A percentile compares a stretch with the other conserved stretches of the same genome.
These are phyloP conservation scores for Pseudocheirus occidentalis DNA, from an alignment of 2,797 vertebrate species.

Conservation along the genomic window DNA sequence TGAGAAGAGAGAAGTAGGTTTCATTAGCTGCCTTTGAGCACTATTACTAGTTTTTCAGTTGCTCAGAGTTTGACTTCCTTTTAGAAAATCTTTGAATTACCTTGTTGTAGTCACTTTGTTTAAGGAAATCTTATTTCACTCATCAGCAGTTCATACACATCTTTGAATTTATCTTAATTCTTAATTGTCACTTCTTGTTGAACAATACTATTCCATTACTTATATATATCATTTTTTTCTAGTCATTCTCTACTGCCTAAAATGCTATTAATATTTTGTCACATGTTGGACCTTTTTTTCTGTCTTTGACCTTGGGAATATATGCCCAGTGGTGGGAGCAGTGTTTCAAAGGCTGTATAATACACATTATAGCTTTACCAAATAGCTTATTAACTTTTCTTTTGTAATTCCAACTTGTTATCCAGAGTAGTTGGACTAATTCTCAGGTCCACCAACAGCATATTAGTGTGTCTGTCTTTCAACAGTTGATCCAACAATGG, in stretches of 20 bases:
- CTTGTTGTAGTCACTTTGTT: neutral
- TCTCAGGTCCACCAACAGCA: neutral
- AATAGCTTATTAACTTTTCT: neutral
- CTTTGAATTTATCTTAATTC: neutral
- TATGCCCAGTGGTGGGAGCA: neutral
- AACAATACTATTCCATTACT: neutral
- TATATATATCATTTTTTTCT: no score
- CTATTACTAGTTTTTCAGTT: neutral
- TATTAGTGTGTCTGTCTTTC: no score
- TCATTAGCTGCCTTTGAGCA: neutral
- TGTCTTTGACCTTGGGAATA: neutral
- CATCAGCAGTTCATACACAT: neutral
- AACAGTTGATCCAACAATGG: no score
- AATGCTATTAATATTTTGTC: neutral
- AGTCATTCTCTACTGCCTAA: neutral
- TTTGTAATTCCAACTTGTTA: neutral
- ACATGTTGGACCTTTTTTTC: neutral
- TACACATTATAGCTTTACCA: neutral
- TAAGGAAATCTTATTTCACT: neutral
- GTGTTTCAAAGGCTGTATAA: neutral
- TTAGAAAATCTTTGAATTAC: neutral
- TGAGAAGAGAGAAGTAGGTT: neutral
- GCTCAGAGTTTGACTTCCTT: neutral
- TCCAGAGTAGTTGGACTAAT: neutral
- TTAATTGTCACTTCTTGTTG: neutral